Evolutionary conservation across 1,140 invertebrate species (phyloP).

Genomic region (Diuraphis noxia): DNA sequence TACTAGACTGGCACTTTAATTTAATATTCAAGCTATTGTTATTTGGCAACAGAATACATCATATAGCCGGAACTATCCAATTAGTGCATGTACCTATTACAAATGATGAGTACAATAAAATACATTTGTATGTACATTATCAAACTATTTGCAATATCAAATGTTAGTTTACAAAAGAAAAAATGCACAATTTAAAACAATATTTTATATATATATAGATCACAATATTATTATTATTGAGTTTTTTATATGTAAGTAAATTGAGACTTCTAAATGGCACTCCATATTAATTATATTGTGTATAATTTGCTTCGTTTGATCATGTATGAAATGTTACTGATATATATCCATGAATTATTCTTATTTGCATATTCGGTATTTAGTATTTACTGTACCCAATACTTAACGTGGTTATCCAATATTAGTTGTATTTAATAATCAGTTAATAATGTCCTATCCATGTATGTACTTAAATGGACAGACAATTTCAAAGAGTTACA

Average conservation of each 20-base stretch:
- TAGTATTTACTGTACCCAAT: neutral
- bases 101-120: no score
- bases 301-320: neutral
- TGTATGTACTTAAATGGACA: neutral
- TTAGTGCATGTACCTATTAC: neutral
- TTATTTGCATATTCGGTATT: neutral
- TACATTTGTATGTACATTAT: neutral
- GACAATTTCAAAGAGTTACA: neutral
- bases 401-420: neutral
- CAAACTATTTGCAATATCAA: neutral
- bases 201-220: neutral
- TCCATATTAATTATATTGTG: neutral
- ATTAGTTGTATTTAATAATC: neutral
- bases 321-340: neutral
- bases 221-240: neutral
- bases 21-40: neutral
- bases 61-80: neutral
- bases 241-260: neutral
- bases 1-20: neutral
- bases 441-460: neutral
- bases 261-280: neutral
- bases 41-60: neutral
- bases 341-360: neutral
- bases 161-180: neutral
- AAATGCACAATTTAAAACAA: neutral